phyloP scores from a whole-genome alignment of 2,888 invertebrate species.

The Octonoba sinensis region DNA sequence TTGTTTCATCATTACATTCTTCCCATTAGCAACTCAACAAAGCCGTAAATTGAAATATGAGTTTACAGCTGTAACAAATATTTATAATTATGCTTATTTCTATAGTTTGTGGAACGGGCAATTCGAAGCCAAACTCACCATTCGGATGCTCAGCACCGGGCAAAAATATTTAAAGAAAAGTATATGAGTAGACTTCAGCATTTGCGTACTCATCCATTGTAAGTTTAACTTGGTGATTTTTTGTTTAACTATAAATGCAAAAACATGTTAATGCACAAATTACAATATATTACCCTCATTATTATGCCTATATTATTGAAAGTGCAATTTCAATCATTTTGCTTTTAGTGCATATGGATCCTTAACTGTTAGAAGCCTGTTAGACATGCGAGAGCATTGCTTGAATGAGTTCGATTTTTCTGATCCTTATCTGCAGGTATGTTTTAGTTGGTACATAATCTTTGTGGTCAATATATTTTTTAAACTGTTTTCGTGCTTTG shows the following conservation, averaged over 20 bases:
- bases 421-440: conserved; percentile 81
- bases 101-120: conserved; percentile 83
- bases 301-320: not conserved
- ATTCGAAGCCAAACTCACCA: conserved; percentile 82
- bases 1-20: not conserved
- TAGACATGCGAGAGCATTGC: conserved; percentile 93
- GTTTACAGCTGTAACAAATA: not conserved
- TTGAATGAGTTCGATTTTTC: conserved; percentile 91
- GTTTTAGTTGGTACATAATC: conserved; percentile 48
- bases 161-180: conserved; percentile 84
- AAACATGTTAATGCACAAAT: too few species aligned
- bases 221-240: conserved; percentile 71
- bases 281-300: not conserved
- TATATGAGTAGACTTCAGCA: conserved; percentile 84
- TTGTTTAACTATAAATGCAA: not conserved
- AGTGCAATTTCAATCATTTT: not conserved
- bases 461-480: not conserved
- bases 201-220: conserved; percentile 84
- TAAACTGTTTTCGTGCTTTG: not conserved
- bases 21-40: too few species aligned
- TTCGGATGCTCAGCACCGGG: conserved; percentile 82
- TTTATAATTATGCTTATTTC: conserved; percentile 1
- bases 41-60: too few species aligned
- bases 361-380: conserved; percentile 87
- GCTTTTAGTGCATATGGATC: conserved; percentile 79